Evolutionary conservation across 53 echinoderm and acorn worm genomes (phyloP).

Genomic region (Echinarachnius parma): DNA sequence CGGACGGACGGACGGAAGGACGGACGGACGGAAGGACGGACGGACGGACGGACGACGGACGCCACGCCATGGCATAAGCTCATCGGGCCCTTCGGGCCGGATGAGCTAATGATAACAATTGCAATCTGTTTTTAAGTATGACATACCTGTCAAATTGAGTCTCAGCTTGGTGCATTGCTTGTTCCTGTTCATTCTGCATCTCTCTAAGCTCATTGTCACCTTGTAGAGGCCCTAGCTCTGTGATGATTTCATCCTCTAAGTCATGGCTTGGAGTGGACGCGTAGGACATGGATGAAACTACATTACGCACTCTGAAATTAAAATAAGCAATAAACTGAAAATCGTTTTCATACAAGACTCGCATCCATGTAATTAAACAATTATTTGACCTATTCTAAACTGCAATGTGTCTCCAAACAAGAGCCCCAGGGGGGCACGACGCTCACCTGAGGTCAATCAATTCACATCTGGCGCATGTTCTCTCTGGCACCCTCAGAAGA

Average conservation of each 20-base stretch:
- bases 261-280: constrained; percentile 60
- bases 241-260: constrained; percentile 28
- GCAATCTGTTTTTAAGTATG: neutral
- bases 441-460: too few species aligned
- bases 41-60: too few species aligned
- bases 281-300: constrained; percentile 62
- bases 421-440: too few species aligned
- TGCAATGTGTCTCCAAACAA: too few species aligned
- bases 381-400: too few species aligned
- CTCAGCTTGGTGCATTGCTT: constrained; percentile 39
- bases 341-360: neutral
- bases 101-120: too few species aligned
- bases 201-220: neutral
- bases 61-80: too few species aligned
- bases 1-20: too few species aligned
- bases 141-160: constrained; percentile 18
- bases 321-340: neutral
- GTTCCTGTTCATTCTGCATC: neutral
- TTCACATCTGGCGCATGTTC: too few species aligned
- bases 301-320: constrained; percentile 63
- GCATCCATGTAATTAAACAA: neutral
- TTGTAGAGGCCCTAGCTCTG: neutral
- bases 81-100: too few species aligned
- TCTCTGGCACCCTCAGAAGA: too few species aligned
- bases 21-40: too few species aligned